Percentiles rank a stretch among this genome's conserved stretches.
Evolutionary conservation across 2,797 vertebrate genomes (phyloP).

Genomic region (Acipenser oxyrinchus): DNA sequence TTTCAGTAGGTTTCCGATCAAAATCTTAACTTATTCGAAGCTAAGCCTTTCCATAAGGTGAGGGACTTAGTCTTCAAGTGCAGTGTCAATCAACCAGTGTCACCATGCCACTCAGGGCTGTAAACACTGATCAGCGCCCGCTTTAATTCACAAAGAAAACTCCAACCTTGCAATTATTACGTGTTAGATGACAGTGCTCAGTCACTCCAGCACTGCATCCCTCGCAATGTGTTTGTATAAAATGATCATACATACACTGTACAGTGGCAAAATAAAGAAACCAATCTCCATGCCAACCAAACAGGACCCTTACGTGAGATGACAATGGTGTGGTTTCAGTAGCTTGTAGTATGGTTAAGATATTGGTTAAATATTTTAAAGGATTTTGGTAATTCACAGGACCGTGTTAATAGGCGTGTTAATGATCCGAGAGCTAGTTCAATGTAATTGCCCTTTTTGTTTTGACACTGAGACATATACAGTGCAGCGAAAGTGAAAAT

Average conservation of each 20-base stretch:
- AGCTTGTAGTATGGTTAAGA: background rate
- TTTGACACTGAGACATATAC: no score
- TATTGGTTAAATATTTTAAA: background rate
- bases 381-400: background rate
- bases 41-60: no score
- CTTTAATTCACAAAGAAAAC: conserved; percentile 17
- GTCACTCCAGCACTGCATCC: no score
- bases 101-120: no score
- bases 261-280: no score
- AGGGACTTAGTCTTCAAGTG: no score
- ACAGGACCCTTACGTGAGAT: background rate
- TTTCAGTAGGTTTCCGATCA: no score
- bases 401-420: background rate
- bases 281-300: background rate
- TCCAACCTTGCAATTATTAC: conserved; percentile 24
- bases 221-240: no score
- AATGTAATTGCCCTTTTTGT: background rate
- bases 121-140: background rate
- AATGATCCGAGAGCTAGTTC: background rate
- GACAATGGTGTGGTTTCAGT: background rate
- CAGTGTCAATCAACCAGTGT: no score
- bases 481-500: no score
- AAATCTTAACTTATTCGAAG: no score
- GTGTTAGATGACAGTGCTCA: background rate
- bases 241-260: no score